A percentile compares a stretch with the other conserved stretches of the same genome.
These are phyloP conservation scores for Macrosteles quadrilineatus DNA, from an alignment of 1,140 invertebrate genomes.

Conservation along the genomic window DNA sequence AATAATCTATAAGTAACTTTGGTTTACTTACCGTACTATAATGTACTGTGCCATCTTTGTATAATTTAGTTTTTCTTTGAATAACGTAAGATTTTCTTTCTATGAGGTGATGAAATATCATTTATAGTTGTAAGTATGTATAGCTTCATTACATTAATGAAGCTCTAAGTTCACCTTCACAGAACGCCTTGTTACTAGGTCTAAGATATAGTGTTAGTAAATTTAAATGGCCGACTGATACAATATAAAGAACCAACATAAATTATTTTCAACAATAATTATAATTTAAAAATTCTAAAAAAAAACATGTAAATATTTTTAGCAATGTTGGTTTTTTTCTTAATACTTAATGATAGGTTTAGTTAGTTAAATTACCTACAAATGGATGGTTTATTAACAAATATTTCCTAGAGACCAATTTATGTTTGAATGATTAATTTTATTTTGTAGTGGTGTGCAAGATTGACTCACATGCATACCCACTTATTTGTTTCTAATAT, in stretches of 20 bases:
- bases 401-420: no score
- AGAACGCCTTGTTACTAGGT: not conserved
- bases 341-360: not conserved
- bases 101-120: not conserved
- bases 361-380: no score
- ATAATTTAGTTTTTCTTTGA: not conserved
- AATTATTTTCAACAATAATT: not conserved
- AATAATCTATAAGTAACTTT: no score
- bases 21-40: no score
- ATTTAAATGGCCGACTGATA: not conserved
- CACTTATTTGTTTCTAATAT: no score
- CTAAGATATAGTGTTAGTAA: not conserved
- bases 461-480: no score
- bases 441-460: no score
- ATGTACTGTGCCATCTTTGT: not conserved
- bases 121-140: not conserved
- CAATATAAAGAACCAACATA: not conserved
- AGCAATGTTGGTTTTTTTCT: not conserved
- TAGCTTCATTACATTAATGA: slow-evolving; percentile 28
- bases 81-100: not conserved
- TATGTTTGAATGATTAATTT: no score
- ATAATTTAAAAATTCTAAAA: not conserved
- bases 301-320: not conserved
- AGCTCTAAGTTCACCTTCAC: not conserved
- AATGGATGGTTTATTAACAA: no score